Conservation (phyloP, 1,140 invertebrate genomes). For the Drosophila varians region DNA sequence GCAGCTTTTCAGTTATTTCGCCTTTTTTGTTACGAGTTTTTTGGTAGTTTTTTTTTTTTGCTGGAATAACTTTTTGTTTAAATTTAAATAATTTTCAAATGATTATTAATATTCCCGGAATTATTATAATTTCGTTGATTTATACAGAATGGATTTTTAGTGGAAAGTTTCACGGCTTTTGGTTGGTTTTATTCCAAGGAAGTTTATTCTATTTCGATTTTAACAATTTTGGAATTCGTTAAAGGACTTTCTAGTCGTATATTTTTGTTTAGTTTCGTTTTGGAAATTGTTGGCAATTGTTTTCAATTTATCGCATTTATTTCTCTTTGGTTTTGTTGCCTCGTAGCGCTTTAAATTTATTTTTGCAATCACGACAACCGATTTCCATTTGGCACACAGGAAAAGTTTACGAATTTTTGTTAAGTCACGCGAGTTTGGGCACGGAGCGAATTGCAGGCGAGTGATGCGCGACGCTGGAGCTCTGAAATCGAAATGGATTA, state of each 20-base stretch:
- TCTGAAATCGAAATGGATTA: slow-evolving; percentile 69
- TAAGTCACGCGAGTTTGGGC: slow-evolving; percentile 30
- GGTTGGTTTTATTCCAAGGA: background rate
- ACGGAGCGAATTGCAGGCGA: slow-evolving; percentile 46
- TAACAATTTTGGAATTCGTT: background rate
- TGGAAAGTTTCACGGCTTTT: no score
- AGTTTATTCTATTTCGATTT: background rate
- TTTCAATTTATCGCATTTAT: background rate
- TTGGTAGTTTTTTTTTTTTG: slow-evolving; percentile 14
- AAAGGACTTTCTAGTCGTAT: background rate
- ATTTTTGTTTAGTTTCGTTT: background rate
- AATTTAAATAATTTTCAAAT: slow-evolving; percentile 47
- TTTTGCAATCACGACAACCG: background rate
- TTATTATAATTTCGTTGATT: slow-evolving; percentile 14
- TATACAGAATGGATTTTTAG: slow-evolving; percentile 19
- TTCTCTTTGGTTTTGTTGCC: background rate
- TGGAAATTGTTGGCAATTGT: background rate
- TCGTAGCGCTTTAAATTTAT: background rate
- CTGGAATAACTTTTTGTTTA: slow-evolving; percentile 28
- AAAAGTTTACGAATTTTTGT: slow-evolving; percentile 41
- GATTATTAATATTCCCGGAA: slow-evolving; percentile 35
- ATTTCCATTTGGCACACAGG: slow-evolving; percentile 19
- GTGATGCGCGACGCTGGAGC: slow-evolving; percentile 54
- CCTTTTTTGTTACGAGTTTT: slow-evolving; percentile 5
- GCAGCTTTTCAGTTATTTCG: slow-evolving; percentile 23